These are phyloP conservation scores for Eupithecia subumbrata DNA, from an alignment of 2,888 invertebrate species.

Conservation along the genomic window DNA sequence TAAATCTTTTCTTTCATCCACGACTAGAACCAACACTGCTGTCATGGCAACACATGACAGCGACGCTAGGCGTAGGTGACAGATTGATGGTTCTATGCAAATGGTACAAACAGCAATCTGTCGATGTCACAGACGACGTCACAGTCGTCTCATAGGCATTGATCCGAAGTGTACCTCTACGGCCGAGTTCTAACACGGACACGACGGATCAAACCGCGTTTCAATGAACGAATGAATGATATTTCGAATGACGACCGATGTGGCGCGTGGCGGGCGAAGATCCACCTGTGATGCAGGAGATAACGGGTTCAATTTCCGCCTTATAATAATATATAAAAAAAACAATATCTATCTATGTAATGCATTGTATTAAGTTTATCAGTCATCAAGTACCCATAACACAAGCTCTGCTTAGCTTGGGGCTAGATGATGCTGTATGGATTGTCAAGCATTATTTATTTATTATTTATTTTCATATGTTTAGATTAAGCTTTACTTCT, in stretches of 20 bases:
- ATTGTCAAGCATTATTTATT: too few relatives aligned
- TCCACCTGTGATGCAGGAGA: too few relatives aligned
- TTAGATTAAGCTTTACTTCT: too few relatives aligned
- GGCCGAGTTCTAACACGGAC: not conserved
- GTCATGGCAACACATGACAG: not conserved
- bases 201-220: not conserved
- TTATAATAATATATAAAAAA: too few relatives aligned
- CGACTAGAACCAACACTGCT: not conserved
- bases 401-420: too few relatives aligned
- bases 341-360: too few relatives aligned
- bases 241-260: not conserved
- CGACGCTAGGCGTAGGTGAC: slow-evolving; percentile 1
- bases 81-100: slow-evolving; percentile 12
- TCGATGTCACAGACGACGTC: not conserved
- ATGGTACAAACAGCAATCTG: slow-evolving; percentile 10
- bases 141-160: not conserved
- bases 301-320: too few relatives aligned
- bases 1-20: not conserved
- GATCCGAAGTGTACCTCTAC: not conserved
- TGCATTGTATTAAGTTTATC: too few relatives aligned
- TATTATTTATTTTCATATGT: too few relatives aligned
- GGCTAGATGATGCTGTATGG: too few relatives aligned
- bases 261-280: too few relatives aligned
- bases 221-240: not conserved
- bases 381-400: too few relatives aligned